Conservation (phyloP, 2,113 vertebrate species). For the Mobula hypostoma region DNA sequence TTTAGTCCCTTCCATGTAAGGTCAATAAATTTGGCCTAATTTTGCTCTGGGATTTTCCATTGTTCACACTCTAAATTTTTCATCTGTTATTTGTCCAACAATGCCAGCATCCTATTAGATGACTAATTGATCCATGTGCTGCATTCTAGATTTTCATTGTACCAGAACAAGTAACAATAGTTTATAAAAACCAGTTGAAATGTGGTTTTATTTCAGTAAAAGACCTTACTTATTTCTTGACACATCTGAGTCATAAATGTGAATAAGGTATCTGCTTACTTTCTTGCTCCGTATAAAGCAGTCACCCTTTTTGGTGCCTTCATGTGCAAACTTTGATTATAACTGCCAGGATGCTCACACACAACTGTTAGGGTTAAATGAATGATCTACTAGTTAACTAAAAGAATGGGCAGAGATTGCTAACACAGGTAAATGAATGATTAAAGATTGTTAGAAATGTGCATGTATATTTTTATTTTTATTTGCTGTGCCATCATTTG, state of each 20-base stretch:
- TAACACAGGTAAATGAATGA: not conserved
- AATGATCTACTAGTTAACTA: not conserved
- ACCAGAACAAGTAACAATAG: not conserved
- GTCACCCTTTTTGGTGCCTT: not conserved
- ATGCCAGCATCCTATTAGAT: not conserved
- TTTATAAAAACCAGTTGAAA: not conserved
- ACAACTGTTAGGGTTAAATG: not conserved
- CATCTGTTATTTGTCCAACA: not conserved
- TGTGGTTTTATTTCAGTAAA: not conserved
- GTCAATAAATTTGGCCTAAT: not conserved
- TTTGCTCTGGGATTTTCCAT: not conserved
- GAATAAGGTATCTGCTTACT: not conserved
- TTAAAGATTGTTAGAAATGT: not conserved
- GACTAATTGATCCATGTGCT: not conserved
- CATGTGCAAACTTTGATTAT: not conserved
- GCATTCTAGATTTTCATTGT: not conserved
- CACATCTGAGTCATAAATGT: not conserved
- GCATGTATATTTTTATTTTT: not conserved
- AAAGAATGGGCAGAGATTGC: not conserved
- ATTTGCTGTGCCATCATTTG: conserved; percentile 40
- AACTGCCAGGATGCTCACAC: not conserved
- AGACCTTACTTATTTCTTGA: not conserved
- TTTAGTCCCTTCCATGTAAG: not conserved
- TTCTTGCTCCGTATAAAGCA: not conserved
- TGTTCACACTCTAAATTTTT: not conserved